Evolutionary conservation across 1,140 invertebrate genomes (phyloP).

Genomic region (Drosophila elegans): DNA sequence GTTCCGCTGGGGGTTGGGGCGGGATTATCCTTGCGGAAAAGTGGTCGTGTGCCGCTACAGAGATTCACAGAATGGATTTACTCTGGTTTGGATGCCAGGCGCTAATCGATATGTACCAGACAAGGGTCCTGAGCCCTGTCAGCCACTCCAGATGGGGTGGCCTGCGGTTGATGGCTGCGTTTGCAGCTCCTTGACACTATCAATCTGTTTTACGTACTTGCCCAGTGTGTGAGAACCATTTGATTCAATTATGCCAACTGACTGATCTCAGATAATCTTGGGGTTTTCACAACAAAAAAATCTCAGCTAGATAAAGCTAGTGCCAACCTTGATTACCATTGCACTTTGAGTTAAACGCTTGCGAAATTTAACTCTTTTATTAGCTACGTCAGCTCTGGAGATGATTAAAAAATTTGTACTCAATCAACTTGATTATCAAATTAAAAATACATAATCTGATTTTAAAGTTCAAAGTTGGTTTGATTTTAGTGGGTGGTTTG

Average conservation of each 20-base stretch:
- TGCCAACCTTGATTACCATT: conserved; percentile 1
- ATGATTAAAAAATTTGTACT: neutral
- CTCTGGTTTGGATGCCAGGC: conserved; percentile 62
- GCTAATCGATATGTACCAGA: conserved; percentile 81
- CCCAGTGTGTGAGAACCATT: conserved; percentile 50
- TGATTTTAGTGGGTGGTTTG: neutral
- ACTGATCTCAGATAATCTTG: conserved; percentile 45
- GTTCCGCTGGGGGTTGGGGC: conserved; percentile 30
- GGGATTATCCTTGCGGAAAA: conserved; percentile 72
- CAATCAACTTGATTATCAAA: conserved; percentile 19
- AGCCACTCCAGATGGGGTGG: conserved; percentile 12
- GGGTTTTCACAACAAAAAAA: conserved; percentile 10
- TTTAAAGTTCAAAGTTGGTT: neutral
- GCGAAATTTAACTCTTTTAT: neutral
- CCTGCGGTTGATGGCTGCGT: conserved; percentile 44
- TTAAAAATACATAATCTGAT: neutral
- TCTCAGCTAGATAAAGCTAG: neutral
- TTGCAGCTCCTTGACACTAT: conserved; percentile 65
- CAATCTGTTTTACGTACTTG: conserved; percentile 64
- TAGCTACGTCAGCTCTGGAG: neutral
- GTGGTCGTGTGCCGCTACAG: conserved; percentile 60
- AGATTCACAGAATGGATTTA: conserved; percentile 59
- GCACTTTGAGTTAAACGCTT: conserved; percentile 1
- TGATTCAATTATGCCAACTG: conserved; percentile 47
- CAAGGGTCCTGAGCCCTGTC: conserved; percentile 35